These are phyloP conservation scores for Anneissia japonica DNA, from an alignment of 35 echinoderm and acorn worm species.

Conservation along the genomic window DNA sequence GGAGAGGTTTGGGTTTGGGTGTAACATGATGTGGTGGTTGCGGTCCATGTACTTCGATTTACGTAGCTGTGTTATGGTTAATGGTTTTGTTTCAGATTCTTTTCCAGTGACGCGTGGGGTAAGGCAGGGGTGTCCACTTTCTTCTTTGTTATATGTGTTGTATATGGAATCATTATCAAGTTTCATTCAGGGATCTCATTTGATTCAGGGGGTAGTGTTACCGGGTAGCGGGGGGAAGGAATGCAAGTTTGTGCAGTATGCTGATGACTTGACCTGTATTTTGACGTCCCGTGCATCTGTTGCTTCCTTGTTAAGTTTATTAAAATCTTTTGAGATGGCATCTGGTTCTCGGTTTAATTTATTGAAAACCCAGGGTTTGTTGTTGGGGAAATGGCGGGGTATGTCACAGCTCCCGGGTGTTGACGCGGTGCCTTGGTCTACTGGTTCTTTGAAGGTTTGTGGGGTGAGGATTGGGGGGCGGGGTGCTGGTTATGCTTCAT, in stretches of 20 bases:
- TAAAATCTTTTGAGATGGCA: neutral
- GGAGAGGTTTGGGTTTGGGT: constrained; percentile 1
- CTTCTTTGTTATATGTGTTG: constrained; percentile 32
- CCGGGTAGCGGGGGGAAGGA: neutral
- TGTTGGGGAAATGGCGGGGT: constrained; percentile 1
- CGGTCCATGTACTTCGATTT: constrained; percentile 20
- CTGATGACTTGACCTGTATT: neutral
- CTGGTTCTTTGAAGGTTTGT: neutral
- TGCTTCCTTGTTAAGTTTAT: neutral
- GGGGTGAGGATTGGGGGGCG: neutral
- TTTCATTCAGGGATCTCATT: neutral
- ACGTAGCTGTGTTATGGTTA: constrained; percentile 4
- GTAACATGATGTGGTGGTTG: constrained; percentile 33
- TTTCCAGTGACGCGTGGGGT: constrained; percentile 21
- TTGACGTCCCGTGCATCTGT: neutral
- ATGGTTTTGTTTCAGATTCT: constrained; percentile 16
- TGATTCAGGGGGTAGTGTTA: neutral
- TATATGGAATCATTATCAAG: neutral
- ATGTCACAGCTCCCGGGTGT: neutral
- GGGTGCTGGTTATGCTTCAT: neutral
- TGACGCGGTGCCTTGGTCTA: neutral
- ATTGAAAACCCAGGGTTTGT: constrained; percentile 3
- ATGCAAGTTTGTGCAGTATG: neutral
- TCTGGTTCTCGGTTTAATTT: constrained; percentile 6
- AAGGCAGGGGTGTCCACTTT: constrained; percentile 47